These are phyloP conservation scores for Danio rerio DNA, from an alignment of 2,113 vertebrate species.

Conservation along the genomic window GRCz12tu NC_133194.1:1802501-1803000, in stretches of 20 bases:
- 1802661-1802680: neutral
- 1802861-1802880: neutral
- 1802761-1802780: neutral
- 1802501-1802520: neutral
- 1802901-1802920: neutral
- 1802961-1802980: neutral
- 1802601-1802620: slow-evolving; percentile 64
- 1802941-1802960: neutral
- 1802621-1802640: slow-evolving; percentile 66
- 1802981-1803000: neutral
- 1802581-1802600: slow-evolving; percentile 66
- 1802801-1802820: too few species aligned
- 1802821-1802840: too few species aligned
- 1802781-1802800: neutral
- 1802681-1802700: neutral
- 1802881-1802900: neutral
- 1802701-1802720: neutral
- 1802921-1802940: neutral
- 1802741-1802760: neutral
- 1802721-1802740: neutral
- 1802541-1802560: slow-evolving; percentile 64
- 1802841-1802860: neutral
- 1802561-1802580: slow-evolving; percentile 63
- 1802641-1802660: slow-evolving; percentile 10
- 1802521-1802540: slow-evolving; percentile 55